Conservation (phyloP, 2,113 vertebrate genomes). For the Aptenodytes patagonicus region DNA sequence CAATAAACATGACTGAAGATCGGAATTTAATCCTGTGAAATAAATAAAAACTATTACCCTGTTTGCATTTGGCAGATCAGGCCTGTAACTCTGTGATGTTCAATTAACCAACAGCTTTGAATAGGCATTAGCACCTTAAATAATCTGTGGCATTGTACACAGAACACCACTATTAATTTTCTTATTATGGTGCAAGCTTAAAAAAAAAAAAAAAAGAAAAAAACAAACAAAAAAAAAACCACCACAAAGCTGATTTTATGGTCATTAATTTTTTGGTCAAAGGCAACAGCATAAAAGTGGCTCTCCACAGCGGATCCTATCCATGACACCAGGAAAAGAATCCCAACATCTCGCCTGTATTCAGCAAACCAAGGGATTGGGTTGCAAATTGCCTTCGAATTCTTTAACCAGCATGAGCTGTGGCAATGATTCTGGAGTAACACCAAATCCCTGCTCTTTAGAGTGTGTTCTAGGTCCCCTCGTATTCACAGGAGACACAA, state of each 20-base stretch:
- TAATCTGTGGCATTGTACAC: background rate
- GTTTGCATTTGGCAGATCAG: background rate
- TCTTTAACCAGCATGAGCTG: background rate
- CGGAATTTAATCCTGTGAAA: background rate
- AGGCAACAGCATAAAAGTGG: background rate
- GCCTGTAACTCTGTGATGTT: conserved; percentile 8
- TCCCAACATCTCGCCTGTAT: background rate
- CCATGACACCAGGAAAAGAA: background rate
- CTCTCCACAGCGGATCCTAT: background rate
- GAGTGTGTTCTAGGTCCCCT: background rate
- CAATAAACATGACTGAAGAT: background rate
- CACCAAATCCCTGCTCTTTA: background rate
- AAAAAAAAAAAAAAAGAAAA: background rate
- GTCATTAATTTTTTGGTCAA: background rate
- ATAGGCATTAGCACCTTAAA: background rate
- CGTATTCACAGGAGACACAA: background rate
- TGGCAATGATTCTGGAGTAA: background rate
- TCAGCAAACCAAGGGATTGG: background rate
- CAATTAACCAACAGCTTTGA: conserved; percentile 29
- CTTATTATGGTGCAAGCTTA: background rate
- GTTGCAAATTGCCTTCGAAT: background rate
- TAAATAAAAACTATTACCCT: conserved; percentile 17
- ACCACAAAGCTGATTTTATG: background rate
- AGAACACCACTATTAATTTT: background rate
- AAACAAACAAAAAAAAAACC: background rate